These are phyloP conservation scores for Gallinago jamesoni DNA, from an alignment of 2,113 vertebrate species.

Conservation along the genomic window DNA sequence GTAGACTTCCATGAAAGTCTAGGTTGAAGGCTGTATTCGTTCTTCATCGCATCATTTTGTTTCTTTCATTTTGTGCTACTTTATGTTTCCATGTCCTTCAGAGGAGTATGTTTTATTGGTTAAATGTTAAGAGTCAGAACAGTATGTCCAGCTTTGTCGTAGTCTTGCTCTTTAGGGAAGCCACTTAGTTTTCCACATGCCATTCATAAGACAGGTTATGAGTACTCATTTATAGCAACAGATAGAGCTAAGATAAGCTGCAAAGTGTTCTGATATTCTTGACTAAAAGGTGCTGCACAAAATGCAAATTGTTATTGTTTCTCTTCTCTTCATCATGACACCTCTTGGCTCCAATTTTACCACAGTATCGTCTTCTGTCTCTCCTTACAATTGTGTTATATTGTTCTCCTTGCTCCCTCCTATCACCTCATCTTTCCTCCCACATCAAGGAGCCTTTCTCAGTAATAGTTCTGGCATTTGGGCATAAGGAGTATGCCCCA, in stretches of 20 bases:
- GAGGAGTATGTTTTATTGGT: neutral
- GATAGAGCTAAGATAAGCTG: neutral
- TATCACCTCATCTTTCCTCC: conserved; percentile 3
- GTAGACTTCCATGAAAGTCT: neutral
- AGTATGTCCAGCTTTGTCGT: neutral
- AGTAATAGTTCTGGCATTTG: conserved; percentile 12
- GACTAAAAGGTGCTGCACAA: neutral
- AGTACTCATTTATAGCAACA: neutral
- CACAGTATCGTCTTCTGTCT: neutral
- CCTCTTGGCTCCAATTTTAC: conserved; percentile 9
- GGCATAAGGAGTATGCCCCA: neutral
- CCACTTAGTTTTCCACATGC: neutral
- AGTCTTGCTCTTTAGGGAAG: neutral
- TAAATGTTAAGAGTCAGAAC: neutral
- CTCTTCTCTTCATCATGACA: neutral
- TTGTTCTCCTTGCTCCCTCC: neutral
- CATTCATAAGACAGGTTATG: neutral
- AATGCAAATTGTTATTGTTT: conserved; percentile 32
- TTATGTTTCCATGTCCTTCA: neutral
- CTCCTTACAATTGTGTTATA: neutral
- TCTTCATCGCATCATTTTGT: neutral
- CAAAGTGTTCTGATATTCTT: neutral
- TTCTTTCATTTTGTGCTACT: neutral
- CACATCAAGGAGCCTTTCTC: conserved; percentile 1
- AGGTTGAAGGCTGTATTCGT: neutral